Conservation (phyloP, 2,797 vertebrate species). For the Hydrophis major region DNA sequence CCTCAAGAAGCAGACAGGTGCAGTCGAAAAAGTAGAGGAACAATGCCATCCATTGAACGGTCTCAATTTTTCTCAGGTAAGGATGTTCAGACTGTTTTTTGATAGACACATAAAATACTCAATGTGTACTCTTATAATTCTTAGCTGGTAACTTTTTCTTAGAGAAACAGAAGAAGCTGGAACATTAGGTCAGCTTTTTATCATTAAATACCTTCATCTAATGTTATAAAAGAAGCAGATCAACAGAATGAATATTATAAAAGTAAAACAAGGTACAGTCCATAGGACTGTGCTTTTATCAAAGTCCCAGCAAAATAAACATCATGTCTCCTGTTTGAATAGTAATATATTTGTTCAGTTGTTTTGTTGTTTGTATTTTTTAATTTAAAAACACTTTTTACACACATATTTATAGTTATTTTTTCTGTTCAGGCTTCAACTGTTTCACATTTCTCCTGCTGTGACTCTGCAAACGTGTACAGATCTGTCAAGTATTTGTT, state of each 20-base stretch:
- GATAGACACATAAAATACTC: background rate
- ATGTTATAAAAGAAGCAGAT: background rate
- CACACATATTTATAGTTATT: background rate
- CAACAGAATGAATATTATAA: background rate
- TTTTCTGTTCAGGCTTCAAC: background rate
- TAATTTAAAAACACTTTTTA: background rate
- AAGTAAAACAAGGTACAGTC: background rate
- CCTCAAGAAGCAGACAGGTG: slow-evolving; percentile 84
- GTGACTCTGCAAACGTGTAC: background rate
- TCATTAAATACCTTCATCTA: background rate
- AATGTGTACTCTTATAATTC: background rate
- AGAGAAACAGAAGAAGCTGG: background rate
- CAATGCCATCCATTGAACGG: slow-evolving; percentile 89
- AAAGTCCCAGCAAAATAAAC: background rate
- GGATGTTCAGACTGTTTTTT: slow-evolving; percentile 24
- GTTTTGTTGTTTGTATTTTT: background rate
- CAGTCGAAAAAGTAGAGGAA: slow-evolving; percentile 90
- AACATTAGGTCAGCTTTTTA: background rate
- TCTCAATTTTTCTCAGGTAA: slow-evolving; percentile 90
- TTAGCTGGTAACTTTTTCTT: background rate
- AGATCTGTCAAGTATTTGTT: background rate
- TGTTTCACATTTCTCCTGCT: background rate
- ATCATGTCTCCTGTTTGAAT: background rate
- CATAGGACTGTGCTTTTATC: background rate
- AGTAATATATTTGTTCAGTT: background rate